Base-by-base conservation (phyloP, 2,113 vertebrate species). In the Cottus gobio region DNA sequence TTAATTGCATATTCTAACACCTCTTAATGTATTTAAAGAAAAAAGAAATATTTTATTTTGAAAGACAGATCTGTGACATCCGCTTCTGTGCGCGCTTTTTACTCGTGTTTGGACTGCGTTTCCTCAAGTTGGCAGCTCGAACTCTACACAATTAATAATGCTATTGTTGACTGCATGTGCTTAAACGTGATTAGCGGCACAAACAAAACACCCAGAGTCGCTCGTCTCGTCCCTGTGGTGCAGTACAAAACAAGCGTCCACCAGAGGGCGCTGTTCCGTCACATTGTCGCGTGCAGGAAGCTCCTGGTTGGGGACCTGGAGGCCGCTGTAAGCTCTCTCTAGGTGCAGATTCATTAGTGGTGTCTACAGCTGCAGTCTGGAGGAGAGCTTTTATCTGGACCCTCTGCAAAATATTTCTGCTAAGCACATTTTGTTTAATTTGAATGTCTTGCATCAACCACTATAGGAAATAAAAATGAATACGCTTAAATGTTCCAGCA, bases 231-330 rank as follows among this genome's bases (percentile, higher is more conserved):
- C 0, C 1, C 1, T 20, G 8, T 46, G 5, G 0, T 8, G 9
- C 12, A 31, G 46, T n/a, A 13, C 4, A 42, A 0, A 1, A 7
- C 1, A 1, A 8, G 24, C 76, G 3, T 73, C 89, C 89, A 60
- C 90, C 57, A 18, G 89, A 79, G 76, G 89, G 88, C 36, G 75
- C 65, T 15, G 56, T 34, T 54, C 46, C 10, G 6, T 26, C 62
- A 22, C 24, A 4, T 70, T 11, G 65, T 16, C 37, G 39, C 30
- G n/a, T n/a, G 30, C 30, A 31, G 30, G 2, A 4, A 31, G 30
- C 20, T 44, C 12, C 36, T 73, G 50, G 11, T 44, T 31, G 28
- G 54, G 64, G 60, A 57, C 28, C 46, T 72, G 31, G 2, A 4
- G 2, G 30, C 46, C 56, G 36, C 78, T 44, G 50, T 70, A 60